Evolutionary conservation across 2,797 vertebrate species (phyloP).

Genomic region (Gobionotothen gibberifrons): DNA sequence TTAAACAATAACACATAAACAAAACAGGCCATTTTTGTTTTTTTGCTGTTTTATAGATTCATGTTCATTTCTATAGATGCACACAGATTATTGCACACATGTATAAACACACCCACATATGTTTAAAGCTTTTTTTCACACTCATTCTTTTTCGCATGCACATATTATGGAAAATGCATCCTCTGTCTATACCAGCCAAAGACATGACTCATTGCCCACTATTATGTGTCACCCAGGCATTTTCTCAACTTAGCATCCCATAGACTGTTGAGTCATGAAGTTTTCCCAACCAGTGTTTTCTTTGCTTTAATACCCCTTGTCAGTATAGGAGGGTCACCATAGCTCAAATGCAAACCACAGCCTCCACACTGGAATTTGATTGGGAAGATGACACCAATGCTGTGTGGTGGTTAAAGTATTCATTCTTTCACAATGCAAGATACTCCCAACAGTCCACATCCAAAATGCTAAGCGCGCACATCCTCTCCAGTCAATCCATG

Average conservation of each 20-base stretch:
- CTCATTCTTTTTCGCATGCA: background rate
- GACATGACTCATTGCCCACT: conserved; percentile 61
- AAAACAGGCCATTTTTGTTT: conserved; percentile 16
- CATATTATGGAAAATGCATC: conserved; percentile 5
- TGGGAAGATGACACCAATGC: conserved; percentile 12
- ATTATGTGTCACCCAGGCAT: conserved; percentile 46
- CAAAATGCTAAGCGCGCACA: conserved; percentile 10
- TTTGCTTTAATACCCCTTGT: conserved; percentile 45
- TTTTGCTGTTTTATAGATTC: conserved; percentile 19
- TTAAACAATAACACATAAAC: background rate
- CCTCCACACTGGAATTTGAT: conserved; percentile 13
- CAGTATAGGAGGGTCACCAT: conserved; percentile 17
- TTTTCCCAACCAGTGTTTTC: conserved; percentile 56
- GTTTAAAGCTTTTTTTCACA: background rate
- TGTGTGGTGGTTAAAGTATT: conserved; percentile 9
- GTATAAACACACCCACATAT: conserved; percentile 19
- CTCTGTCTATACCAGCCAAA: conserved; percentile 24
- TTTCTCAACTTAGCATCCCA: conserved; percentile 27
- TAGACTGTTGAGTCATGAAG: conserved; percentile 73
- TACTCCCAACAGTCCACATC: conserved; percentile 29
- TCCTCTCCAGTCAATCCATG: conserved; percentile 24
- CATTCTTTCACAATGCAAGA: conserved; percentile 50
- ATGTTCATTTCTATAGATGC: conserved; percentile 29
- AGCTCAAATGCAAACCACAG: conserved; percentile 27
- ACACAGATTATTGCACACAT: conserved; percentile 21